phyloP scores from a whole-genome alignment of 2,888 invertebrate species.

The Cantharis rufa region DNA sequence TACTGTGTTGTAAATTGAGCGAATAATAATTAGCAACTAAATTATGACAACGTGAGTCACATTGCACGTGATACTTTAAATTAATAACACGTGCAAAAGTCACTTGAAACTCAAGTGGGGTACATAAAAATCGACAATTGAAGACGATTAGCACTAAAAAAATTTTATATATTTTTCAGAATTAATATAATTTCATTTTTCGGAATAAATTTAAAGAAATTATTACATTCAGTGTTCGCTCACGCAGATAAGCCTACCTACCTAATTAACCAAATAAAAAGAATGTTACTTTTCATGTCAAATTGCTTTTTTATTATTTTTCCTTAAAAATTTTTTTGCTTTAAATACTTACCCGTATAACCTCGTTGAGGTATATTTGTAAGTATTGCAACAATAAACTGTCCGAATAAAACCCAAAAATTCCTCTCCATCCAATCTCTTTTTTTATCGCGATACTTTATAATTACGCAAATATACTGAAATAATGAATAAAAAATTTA shows the following conservation, averaged over 20 bases:
- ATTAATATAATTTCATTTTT: background rate
- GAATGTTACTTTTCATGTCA: background rate
- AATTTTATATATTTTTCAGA: background rate
- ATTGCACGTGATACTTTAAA: background rate
- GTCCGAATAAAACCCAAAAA: too few species aligned
- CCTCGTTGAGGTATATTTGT: too few species aligned
- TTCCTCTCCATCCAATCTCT: too few species aligned
- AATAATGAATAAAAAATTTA: too few species aligned
- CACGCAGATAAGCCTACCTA: background rate
- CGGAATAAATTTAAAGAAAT: too few species aligned
- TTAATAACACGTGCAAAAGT: background rate
- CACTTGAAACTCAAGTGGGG: background rate
- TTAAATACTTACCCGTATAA: too few species aligned
- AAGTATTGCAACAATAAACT: too few species aligned
- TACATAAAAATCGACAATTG: background rate
- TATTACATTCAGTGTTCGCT: background rate
- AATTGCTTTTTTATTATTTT: too few species aligned
- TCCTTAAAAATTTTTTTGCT: too few species aligned
- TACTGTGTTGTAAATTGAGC: background rate
- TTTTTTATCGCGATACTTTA: too few species aligned
- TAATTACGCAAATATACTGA: too few species aligned
- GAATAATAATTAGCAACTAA: background rate
- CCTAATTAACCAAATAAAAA: background rate
- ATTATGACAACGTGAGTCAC: background rate
- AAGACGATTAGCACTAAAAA: background rate